These are phyloP conservation scores for Deroplatys truncata DNA, from an alignment of 2,888 invertebrate genomes.

Conservation along the genomic window DNA sequence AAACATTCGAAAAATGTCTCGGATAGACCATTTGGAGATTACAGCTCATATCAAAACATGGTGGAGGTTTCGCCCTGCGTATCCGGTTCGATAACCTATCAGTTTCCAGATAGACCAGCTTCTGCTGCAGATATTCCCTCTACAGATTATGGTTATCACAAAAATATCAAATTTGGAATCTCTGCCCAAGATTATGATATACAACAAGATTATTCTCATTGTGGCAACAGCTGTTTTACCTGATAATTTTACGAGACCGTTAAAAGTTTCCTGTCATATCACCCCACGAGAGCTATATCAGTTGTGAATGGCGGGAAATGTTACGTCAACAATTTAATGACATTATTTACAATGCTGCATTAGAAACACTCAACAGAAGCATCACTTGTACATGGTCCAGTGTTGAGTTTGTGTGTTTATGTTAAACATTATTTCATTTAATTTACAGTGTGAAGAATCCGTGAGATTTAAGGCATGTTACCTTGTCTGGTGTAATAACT, in stretches of 20 bases:
- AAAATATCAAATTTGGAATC: not conserved
- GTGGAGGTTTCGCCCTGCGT: not conserved
- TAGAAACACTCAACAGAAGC: too few relatives aligned
- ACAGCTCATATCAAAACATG: not conserved
- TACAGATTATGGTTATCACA: not conserved
- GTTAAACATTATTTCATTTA: too few relatives aligned
- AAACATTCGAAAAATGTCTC: not conserved
- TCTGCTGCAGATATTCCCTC: not conserved
- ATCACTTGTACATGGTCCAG: too few relatives aligned
- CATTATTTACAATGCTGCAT: not conserved
- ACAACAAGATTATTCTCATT: not conserved
- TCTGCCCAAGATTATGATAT: not conserved
- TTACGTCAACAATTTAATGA: not conserved
- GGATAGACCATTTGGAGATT: not conserved
- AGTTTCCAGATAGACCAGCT: not conserved
- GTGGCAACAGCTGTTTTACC: not conserved
- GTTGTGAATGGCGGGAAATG: not conserved
- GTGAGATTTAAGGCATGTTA: too few relatives aligned
- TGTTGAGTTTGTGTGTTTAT: too few relatives aligned
- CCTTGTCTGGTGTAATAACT: too few relatives aligned
- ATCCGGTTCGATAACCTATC: constrained; percentile 14
- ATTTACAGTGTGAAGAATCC: too few relatives aligned
- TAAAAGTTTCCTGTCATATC: not conserved
- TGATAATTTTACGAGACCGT: not conserved
- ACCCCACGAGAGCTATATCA: not conserved